These are phyloP conservation scores for Heterocephalus glaber DNA, from an alignment of 2,113 vertebrate genomes.

Conservation along the genomic window DNA sequence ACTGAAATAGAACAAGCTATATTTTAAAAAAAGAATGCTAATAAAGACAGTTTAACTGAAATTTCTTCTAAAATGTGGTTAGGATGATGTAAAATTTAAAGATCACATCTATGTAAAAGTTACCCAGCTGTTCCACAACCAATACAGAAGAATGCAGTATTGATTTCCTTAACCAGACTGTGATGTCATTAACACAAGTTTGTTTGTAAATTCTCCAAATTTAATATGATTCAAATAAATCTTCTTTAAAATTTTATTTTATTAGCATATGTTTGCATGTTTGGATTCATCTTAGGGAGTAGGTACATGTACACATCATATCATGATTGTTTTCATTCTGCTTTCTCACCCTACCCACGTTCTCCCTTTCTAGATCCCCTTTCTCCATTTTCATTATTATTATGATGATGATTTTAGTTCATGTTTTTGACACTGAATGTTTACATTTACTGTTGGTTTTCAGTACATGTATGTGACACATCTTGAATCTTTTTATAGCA, in stretches of 20 bases:
- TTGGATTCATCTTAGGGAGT: too few species aligned
- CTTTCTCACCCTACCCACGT: background rate
- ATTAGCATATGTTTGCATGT: background rate
- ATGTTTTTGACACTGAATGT: background rate
- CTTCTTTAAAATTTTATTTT: background rate
- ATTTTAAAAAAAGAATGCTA: background rate
- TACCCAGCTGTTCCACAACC: background rate
- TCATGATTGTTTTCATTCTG: background rate
- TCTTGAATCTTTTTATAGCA: background rate
- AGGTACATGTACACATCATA: background rate
- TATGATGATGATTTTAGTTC: background rate
- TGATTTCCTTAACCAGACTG: background rate
- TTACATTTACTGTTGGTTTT: background rate
- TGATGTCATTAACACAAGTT: conserved; percentile 19
- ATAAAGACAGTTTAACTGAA: background rate
- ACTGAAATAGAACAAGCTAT: background rate
- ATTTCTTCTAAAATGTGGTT: background rate
- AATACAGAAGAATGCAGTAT: background rate
- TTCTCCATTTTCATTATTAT: background rate
- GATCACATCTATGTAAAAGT: background rate
- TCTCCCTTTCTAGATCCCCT: background rate
- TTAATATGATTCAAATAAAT: background rate
- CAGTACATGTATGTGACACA: background rate
- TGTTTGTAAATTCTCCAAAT: background rate
- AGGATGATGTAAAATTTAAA: background rate